phyloP scores from a whole-genome alignment of 1,140 invertebrate species.

The Acromyrmex heyeri region DNA sequence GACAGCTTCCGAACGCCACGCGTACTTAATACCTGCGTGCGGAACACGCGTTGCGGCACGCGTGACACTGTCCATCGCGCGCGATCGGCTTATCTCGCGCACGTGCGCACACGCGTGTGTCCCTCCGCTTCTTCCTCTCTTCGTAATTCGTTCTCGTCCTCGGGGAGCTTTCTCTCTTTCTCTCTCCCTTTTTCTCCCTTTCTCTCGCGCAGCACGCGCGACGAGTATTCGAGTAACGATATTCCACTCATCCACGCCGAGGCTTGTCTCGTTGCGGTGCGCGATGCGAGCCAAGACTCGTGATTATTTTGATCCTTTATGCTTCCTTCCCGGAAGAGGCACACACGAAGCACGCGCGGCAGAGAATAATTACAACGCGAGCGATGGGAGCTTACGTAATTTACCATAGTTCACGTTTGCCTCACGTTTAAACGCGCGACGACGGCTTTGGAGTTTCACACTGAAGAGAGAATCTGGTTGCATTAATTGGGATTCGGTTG shows the following conservation, averaged over 20 bases:
- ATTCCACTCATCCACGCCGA: not conserved
- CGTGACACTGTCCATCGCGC: constrained; percentile 65
- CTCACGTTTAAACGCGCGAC: not conserved
- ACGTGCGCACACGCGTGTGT: constrained; percentile 56
- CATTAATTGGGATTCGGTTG: too few relatives aligned
- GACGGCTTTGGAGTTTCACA: not conserved
- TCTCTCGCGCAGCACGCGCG: constrained; percentile 2
- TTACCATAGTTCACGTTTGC: constrained; percentile 14
- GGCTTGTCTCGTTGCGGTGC: constrained; percentile 6
- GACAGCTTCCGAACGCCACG: not conserved
- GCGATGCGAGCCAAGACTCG: not conserved
- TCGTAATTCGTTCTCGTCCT: not conserved
- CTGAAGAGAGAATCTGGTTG: too few relatives aligned
- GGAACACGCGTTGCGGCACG: constrained; percentile 57
- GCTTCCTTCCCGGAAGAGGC: constrained; percentile 49
- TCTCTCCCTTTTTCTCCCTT: not conserved
- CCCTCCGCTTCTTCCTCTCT: constrained; percentile 26
- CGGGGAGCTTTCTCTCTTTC: not conserved
- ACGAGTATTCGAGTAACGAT: not conserved
- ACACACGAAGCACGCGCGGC: constrained; percentile 12
- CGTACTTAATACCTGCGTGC: not conserved
- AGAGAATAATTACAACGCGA: constrained; percentile 40
- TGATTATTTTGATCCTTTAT: constrained; percentile 52
- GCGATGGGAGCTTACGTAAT: constrained; percentile 37
- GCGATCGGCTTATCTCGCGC: constrained; percentile 67